Evolutionary conservation across 2,113 vertebrate genomes (phyloP), one percentile per base, ranked within the genome.

Genomic region (Morphnarchus princeps): DNA sequence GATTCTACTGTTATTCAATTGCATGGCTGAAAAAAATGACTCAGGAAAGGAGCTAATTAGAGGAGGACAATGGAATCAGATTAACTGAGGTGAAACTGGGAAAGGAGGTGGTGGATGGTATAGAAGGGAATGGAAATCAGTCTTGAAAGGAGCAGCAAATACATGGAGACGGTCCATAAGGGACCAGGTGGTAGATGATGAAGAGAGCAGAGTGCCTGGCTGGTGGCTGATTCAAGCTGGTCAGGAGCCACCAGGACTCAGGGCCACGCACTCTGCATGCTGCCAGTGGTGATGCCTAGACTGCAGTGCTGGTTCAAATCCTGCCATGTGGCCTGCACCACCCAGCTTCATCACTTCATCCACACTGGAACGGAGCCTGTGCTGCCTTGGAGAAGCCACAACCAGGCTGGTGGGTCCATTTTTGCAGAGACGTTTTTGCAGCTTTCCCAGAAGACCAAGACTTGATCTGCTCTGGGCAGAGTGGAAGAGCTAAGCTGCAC

Each of bases 1-100:
- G 49, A 91, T 93, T 93, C 89, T 76, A 78, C 72, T 83, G 70
- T 92, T 86, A 71, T 45, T 85, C 73, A 88, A 45, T 50, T 76
- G 45, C 67, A 80, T 45, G 45, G 54, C 74, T 42, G 40, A 83
- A 80, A 85, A 69, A 82, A 81, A 40, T 21, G 72, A 58, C 76
- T 81, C 25, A 3, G 50, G 34, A 47, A 93, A 88, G 76, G 69
- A 80, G 76, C 66, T 96, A 90, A 96, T 96, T 80, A 95, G 67
- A 80, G 66, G 89, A 77, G 82, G 66, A 93, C 82, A 92, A 47
- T 3, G 12, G 57, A 70, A 93, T 55, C 49, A 63, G 62, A 90
- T 47, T 90, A 93, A 40, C 58, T 61, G 85, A 87, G 80, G 63
- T 81, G 55, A 34, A 85, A 77, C 63, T 6, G 9, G 70, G 67